These are phyloP conservation scores for Oxyura jamaicensis DNA, from an alignment of 2,113 vertebrate species.

Conservation along the genomic window DNA sequence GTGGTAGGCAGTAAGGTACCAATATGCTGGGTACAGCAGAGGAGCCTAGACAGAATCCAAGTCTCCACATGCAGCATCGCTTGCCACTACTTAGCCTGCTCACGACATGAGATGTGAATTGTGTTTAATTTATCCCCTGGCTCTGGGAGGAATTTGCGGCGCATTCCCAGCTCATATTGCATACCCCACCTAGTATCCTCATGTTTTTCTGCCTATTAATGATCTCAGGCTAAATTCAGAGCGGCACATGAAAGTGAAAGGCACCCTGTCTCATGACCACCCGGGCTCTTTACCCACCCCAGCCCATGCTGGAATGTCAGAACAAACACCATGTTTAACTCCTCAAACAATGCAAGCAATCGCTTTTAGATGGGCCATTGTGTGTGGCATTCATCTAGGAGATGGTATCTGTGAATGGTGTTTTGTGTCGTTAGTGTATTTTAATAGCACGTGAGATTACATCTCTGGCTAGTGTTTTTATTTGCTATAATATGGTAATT, in stretches of 20 bases:
- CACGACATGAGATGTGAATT: neutral
- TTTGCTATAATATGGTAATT: conserved; percentile 7
- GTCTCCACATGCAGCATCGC: fast-evolving
- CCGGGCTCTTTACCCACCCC: neutral
- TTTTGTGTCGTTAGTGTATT: neutral
- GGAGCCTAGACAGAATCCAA: neutral
- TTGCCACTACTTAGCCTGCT: neutral
- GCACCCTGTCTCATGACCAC: neutral
- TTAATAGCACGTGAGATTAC: neutral
- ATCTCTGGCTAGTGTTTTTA: conserved; percentile 51
- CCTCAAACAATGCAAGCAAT: conserved; percentile 30
- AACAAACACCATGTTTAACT: neutral
- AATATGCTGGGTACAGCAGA: neutral
- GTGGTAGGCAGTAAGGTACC: neutral
- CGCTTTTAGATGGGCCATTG: conserved; percentile 26
- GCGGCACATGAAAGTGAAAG: neutral
- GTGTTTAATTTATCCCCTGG: fast-evolving
- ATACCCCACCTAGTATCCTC: neutral
- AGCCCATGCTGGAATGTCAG: neutral
- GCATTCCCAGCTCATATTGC: fast-evolving
- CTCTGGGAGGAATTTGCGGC: neutral
- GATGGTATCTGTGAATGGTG: conserved; percentile 21
- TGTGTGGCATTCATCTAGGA: conserved; percentile 20
- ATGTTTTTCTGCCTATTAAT: neutral
- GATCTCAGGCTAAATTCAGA: neutral